Percentiles rank a stretch among this genome's conserved stretches.
Conservation (phyloP, 2,888 invertebrate genomes). For the Aphelenchoides bicaudatus region DNA sequence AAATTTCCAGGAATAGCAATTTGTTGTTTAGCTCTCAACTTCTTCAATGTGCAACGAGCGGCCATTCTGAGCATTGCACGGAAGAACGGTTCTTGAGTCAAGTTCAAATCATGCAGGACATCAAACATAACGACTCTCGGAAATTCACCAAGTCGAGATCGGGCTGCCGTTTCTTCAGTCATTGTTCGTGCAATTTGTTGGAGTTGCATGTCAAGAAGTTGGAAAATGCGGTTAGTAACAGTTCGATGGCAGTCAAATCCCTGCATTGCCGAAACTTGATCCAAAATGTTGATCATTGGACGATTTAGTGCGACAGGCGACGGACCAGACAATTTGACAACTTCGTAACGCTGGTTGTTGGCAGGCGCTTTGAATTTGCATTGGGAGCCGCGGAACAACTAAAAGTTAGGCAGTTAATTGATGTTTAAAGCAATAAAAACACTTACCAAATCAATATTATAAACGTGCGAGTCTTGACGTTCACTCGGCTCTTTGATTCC, state of each 20-base stretch:
- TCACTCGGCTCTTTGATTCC: no score
- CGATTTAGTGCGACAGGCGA: slow-evolving; percentile 57
- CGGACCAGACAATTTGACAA: slow-evolving; percentile 56
- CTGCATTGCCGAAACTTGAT: slow-evolving; percentile 57
- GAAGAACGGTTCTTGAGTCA: slow-evolving; percentile 54
- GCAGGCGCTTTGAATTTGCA: slow-evolving; percentile 25
- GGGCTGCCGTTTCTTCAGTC: slow-evolving; percentile 43
- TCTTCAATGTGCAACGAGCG: slow-evolving; percentile 28
- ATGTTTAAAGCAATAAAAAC: no score
- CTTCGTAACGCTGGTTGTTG: slow-evolving; percentile 35
- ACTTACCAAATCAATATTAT: no score
- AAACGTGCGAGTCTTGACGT: no score
- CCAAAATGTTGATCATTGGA: slow-evolving; percentile 61
- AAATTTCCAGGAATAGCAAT: slow-evolving; percentile 32
- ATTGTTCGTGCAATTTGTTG: slow-evolving; percentile 42
- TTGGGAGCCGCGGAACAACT: slow-evolving; percentile 36
- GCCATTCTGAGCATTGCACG: slow-evolving; percentile 46
- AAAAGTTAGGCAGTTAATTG: no score
- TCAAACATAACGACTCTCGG: slow-evolving; percentile 36
- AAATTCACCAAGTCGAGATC: slow-evolving; percentile 39
- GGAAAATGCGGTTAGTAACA: slow-evolving; percentile 46
- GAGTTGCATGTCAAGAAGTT: slow-evolving; percentile 50
- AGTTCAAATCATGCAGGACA: slow-evolving; percentile 26
- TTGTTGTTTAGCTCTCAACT: slow-evolving; percentile 36
- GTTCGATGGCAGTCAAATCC: slow-evolving; percentile 40